Evolutionary conservation across 1,140 invertebrate species (phyloP).

Genomic region (Caenorhabditis brenneri): DNA sequence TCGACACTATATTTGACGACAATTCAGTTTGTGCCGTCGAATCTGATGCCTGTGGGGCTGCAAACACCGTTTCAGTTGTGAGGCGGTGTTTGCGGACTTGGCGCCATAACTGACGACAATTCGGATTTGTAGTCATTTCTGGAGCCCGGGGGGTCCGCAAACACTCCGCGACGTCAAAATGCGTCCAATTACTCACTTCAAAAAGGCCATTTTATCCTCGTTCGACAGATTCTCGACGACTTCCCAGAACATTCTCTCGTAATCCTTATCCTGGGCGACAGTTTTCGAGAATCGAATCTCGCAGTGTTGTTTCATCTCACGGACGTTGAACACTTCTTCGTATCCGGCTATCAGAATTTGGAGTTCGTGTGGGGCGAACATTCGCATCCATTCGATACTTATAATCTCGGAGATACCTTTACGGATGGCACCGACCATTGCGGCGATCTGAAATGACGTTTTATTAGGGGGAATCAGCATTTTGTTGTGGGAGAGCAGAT

Average conservation of each 20-base stretch:
- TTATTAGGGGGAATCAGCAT: not conserved
- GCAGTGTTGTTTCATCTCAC: not conserved
- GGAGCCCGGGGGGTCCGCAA: too few relatives aligned
- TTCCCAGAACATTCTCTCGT: conserved; percentile 25
- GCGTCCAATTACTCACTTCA: conserved; percentile 21
- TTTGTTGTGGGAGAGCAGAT: too few relatives aligned
- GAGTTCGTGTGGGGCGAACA: conserved; percentile 45
- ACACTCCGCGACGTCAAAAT: not conserved
- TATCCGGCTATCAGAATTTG: conserved; percentile 29
- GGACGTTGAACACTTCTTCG: conserved; percentile 3
- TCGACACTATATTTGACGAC: too few relatives aligned
- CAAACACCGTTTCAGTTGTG: too few relatives aligned
- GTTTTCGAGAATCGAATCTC: not conserved
- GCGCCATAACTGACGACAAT: too few relatives aligned
- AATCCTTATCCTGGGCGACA: not conserved
- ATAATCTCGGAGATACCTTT: conserved; percentile 44
- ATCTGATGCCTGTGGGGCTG: too few relatives aligned
- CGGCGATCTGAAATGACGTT: conserved; percentile 1
- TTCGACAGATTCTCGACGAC: not conserved
- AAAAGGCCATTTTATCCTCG: conserved; percentile 28
- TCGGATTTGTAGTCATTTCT: too few relatives aligned
- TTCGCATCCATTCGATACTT: conserved; percentile 41
- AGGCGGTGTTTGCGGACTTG: too few relatives aligned
- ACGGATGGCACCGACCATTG: conserved; percentile 47
- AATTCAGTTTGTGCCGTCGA: too few relatives aligned